phyloP scores from a whole-genome alignment of 92 coral and sea anemone species.

The Muricea muricata region DNA sequence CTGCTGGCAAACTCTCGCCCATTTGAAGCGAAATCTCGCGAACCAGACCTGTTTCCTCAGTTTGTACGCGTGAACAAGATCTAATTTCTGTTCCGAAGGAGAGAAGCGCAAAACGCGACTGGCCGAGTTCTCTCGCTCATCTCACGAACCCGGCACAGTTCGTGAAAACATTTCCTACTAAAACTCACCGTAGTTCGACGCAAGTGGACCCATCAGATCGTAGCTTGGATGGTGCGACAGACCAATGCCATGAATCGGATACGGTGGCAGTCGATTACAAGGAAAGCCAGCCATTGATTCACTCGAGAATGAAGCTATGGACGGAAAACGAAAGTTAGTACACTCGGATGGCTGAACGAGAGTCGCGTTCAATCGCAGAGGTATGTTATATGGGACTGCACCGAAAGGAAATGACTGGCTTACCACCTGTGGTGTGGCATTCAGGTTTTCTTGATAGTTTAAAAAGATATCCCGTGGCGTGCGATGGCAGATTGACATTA shows the following conservation, averaged over 20 bases:
- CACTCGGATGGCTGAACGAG: not conserved
- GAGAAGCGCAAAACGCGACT: no score
- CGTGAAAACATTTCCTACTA: not conserved
- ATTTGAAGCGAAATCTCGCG: not conserved
- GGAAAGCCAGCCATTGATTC: slow-evolving; percentile 39
- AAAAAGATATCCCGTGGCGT: slow-evolving; percentile 35
- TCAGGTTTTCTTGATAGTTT: slow-evolving; percentile 38
- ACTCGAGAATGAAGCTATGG: slow-evolving; percentile 6
- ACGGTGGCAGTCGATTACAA: slow-evolving; percentile 41
- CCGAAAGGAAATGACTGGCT: slow-evolving; percentile 35
- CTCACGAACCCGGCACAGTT: not conserved
- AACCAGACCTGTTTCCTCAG: not conserved
- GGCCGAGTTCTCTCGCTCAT: not conserved
- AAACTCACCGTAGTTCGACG: slow-evolving; percentile 42
- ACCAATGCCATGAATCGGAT: slow-evolving; percentile 41
- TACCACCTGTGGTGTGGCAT: slow-evolving; percentile 45
- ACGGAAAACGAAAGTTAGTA: not conserved
- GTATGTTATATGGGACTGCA: slow-evolving; percentile 20
- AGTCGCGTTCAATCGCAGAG: not conserved
- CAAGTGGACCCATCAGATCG: slow-evolving; percentile 44
- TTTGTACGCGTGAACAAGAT: not conserved
- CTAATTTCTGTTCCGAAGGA: not conserved
- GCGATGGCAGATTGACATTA: slow-evolving; percentile 45
- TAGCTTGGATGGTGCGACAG: slow-evolving; percentile 47
- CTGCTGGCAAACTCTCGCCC: not conserved